phyloP scores from a whole-genome alignment of 2,888 invertebrate genomes.

The Heteropelma amictum region DNA sequence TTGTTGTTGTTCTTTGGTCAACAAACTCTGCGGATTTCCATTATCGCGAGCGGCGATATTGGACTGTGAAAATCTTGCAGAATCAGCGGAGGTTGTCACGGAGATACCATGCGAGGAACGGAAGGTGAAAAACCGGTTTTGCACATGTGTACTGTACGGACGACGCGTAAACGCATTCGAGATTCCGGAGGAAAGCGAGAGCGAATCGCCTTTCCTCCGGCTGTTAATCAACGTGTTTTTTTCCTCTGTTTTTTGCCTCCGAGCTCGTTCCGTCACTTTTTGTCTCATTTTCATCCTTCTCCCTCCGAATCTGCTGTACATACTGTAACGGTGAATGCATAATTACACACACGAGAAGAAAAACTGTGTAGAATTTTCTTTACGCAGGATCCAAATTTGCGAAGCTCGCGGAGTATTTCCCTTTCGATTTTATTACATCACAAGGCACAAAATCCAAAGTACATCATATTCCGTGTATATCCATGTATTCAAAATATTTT shows the following conservation, averaged over 20 bases:
- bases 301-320: conserved; percentile 7
- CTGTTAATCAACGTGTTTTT: conserved; percentile 5
- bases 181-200: conserved; percentile 61
- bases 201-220: conserved; percentile 36
- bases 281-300: conserved; percentile 28
- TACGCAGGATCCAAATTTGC: too few relatives aligned
- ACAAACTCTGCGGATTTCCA: not conserved
- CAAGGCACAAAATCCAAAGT: too few relatives aligned
- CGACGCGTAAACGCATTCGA: not conserved
- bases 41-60: not conserved
- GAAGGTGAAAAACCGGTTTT: conserved; percentile 58
- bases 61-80: not conserved
- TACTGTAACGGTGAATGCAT: not conserved
- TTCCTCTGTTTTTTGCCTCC: conserved; percentile 10
- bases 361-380: too few relatives aligned
- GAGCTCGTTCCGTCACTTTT: conserved; percentile 42
- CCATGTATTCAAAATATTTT: too few relatives aligned
- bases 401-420: too few relatives aligned
- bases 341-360: not conserved
- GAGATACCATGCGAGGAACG: conserved; percentile 13
- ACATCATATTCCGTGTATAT: too few relatives aligned
- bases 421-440: too few relatives aligned
- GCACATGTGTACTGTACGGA: conserved; percentile 7
- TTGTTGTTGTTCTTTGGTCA: not conserved
- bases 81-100: not conserved